Evolutionary conservation across 2,113 vertebrate genomes (phyloP).

Genomic region (Turdus rufiventris): DNA sequence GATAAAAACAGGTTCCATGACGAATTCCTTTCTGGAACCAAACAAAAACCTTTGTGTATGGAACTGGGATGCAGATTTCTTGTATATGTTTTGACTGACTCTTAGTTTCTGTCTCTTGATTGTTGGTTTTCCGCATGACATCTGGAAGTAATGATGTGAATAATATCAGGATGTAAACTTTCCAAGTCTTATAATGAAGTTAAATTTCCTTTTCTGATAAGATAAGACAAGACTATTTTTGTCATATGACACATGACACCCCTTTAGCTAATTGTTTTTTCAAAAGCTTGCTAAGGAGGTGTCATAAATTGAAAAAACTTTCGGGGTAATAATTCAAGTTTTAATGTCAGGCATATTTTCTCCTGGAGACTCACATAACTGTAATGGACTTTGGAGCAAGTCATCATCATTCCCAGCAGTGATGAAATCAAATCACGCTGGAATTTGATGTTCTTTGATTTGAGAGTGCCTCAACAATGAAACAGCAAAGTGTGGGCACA

Average conservation of each 20-base stretch:
- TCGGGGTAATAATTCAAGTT: not conserved
- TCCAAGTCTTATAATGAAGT: not conserved
- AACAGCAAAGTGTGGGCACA: not conserved
- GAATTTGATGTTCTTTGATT: not conserved
- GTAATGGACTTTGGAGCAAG: not conserved
- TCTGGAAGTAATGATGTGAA: slow-evolving; percentile 26
- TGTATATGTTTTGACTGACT: not conserved
- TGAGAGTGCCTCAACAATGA: not conserved
- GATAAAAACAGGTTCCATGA: not conserved
- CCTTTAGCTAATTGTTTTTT: not conserved
- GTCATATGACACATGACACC: not conserved
- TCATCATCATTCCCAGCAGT: not conserved
- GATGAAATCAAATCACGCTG: not conserved
- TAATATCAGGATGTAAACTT: not conserved
- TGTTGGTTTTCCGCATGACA: not conserved
- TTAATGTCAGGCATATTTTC: not conserved
- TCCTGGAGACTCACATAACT: not conserved
- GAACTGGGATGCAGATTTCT: not conserved
- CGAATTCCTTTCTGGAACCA: not conserved
- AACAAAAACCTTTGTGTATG: not conserved
- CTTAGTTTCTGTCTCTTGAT: not conserved
- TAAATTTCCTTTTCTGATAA: slow-evolving; percentile 5
- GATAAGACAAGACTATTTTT: not conserved
- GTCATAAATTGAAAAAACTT: not conserved
- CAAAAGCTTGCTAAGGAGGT: not conserved